Evolutionary conservation across 2,113 vertebrate species (phyloP), one percentile per base, ranked within the genome.

Genomic region (Numida meleagris): DNA sequence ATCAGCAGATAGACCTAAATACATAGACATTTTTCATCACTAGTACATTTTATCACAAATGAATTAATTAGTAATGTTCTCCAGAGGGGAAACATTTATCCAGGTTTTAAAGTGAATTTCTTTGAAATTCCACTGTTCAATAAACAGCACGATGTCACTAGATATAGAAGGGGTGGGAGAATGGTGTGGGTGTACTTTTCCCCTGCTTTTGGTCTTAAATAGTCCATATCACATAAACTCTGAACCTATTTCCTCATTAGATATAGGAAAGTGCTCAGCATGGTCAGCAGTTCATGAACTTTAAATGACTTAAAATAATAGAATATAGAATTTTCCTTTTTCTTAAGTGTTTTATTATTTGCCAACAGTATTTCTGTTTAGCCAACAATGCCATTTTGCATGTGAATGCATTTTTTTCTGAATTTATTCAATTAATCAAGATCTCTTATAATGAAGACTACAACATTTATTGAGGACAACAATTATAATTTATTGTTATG

Each of bases 11-110:
- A 96, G 82, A 81, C 93, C 92, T 93, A 95, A 94, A 94, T 93
- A 85, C 82, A 82, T 38, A 82, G 88, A 67, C 15, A 31, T 87
- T 86, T 83, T 90, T 85, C 87, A 87, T 91, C 78, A 68, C 58
- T 77, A 83, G 78, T 88, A 83, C 27, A 62, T 96, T 92, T 77
- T 81, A 94, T 87, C 50, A 43, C 84, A 95, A 96, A 95, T 94
- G 88, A 96, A 94, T 96, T 96, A 94, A 96, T 96, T 93, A 96
- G 80, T 33, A 14, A 33, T 83, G 33, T 14, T 95, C 71, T 85
- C 89, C 70, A 86, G 73, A 62, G 79, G 75, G 58, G 31, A 80
- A 96, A 76, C 31, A 55, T 55, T 82, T 85, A 79, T 90, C 68
- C 53, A 77, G 67, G 55, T 86, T 91, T 89, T 84, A 84, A 81